Evolutionary conservation across 2,888 invertebrate species (phyloP), one percentile per base, ranked within the genome.

Genomic region (Baronia brevicornis): DNA sequence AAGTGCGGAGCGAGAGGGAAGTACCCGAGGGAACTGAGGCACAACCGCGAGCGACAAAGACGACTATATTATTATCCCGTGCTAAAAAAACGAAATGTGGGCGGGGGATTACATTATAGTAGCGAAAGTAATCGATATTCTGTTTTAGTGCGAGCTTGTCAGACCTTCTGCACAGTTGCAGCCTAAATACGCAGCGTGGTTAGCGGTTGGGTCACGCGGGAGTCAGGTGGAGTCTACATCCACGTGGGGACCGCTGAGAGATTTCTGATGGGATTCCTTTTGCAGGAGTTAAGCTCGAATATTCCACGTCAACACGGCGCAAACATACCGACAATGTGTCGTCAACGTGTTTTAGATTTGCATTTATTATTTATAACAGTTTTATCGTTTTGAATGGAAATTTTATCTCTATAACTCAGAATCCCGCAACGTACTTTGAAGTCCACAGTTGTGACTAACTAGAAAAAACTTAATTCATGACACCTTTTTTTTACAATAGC

Each of bases 51-150:
- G 65, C 41, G 72, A 84, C 63, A 67, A 75, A 72, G 82, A 79
- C 71, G 61, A 79, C 74, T 71, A 71, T 79, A 79, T 64, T 70
- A 68, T 70, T 68, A 72, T 77, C 75, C 67, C 62, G 63, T 59
- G 65, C 70, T 72, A 73, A 79, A 82, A 82, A 82, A 80, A 74
- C 71, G 74, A 74, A 80, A 79, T 77, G 84, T 85, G 84, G 85
- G 85, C 85, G 85, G 85, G 75, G 85, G 85, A 84, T 85, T 85
- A 85, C 79, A 84, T 84, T 85, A 85, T 80, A 82, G 84, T 82
- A 84, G 85, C 84, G 85, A 85, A 85, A 85, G 85, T 84, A 84
- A 85, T 84, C 85, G 84, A 85, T 85, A 84, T 84, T 84, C 84
- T 70, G 84, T 79, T 84, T 80, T 79, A 82, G 84, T 84, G 78